Base-by-base conservation (phyloP, 2,888 invertebrate species). In the Dusona sp. region DNA sequence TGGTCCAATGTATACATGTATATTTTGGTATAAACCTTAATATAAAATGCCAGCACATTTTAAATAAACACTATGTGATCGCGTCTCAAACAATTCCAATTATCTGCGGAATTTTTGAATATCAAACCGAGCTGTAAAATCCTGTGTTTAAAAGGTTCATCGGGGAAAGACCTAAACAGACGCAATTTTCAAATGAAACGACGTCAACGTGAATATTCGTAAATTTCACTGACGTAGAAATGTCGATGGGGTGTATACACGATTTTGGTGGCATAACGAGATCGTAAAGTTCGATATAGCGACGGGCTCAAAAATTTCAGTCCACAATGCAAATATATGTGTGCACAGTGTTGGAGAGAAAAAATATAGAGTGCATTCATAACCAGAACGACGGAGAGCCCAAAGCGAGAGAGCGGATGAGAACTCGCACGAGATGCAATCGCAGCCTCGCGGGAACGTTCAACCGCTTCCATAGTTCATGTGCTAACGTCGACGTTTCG, bases 1-100 rank as follows among this genome's bases (percentile, higher is more conserved):
- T 68, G 79, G 13, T 78, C 45, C 22, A 29, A 61, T 65, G 19
- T 38, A 75, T 75, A 1, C n/a, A 83, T n/a, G 22, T 61, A 19
- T 1, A 36, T 36, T 13, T 9, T 13, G 13, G 19, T 64, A 54
- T 73, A 22, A 25, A 22, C 36, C n/a, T 38, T n/a, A 67, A 67
- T 38, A 38, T 38, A 67, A 67, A 67, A 67, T 38, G n/a, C 65
- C 61, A 45, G 25, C 29, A 11, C 1, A 29, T 29, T 25, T 61
- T 7, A 1, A 29, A 16, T 16, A 13, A 16, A 16, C 29, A 25
- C 3, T 6, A 29, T 25, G 2, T 16, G 3, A 29, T 61, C 16
- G 29, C 16, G 29, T 29, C 29, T 29, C 29, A 45, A 48, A 36
- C 33, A 22, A 38, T 61, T 29, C 61, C 42, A 29, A 79, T 36